Conservation (phyloP, 2,797 vertebrate genomes). For the Peromyscus eremicus region DNA sequence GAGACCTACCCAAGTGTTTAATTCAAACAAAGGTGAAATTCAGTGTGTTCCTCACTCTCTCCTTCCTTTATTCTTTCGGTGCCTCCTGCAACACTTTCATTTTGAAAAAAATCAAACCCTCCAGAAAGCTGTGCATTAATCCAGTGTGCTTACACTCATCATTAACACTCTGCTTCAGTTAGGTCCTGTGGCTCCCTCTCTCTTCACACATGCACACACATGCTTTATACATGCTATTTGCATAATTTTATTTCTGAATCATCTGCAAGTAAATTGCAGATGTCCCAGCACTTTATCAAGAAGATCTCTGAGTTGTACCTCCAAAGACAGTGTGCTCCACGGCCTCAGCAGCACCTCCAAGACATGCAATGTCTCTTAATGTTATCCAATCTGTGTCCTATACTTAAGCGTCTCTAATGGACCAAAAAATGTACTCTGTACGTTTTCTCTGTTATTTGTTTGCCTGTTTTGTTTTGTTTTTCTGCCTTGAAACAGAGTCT, state of each 20-base stretch:
- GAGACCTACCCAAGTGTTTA: not conserved
- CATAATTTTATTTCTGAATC: constrained; percentile 20
- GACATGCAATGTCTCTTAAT: not conserved
- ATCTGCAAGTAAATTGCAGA: constrained; percentile 49
- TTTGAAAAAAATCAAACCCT: constrained; percentile 16
- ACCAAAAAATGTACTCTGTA: not conserved
- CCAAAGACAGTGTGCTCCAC: not conserved
- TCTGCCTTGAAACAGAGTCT: not conserved
- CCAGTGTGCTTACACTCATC: not conserved
- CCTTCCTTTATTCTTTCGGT: not conserved
- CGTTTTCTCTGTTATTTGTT: not conserved
- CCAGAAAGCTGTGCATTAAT: not conserved
- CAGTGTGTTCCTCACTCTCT: not conserved
- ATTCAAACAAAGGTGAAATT: not conserved
- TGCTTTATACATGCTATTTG: not conserved
- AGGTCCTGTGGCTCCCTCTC: not conserved
- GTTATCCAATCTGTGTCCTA: not conserved
- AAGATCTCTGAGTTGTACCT: not conserved
- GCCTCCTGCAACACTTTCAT: not conserved
- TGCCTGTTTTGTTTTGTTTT: not conserved
- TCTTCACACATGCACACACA: not conserved
- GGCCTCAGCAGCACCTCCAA: not conserved
- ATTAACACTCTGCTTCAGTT: not conserved
- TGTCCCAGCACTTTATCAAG: not conserved
- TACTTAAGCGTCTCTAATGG: constrained; percentile 4